Evolutionary conservation across 2,888 invertebrate genomes (phyloP), one percentile per base, ranked within the genome.

Genomic region (Parnassius smintheus): DNA sequence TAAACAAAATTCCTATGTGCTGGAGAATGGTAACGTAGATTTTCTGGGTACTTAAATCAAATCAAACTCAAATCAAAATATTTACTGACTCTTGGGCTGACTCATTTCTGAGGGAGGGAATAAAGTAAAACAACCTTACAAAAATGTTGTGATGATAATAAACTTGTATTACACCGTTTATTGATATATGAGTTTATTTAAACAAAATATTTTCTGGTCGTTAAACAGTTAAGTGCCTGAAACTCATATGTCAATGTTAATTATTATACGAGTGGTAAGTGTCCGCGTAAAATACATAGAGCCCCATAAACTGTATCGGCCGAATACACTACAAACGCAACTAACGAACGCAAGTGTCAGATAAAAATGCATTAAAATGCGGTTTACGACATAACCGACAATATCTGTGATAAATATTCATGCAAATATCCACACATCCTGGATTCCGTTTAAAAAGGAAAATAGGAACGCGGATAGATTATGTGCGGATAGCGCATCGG

Each of bases 391-490:
- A 76, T 76, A 76, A 81, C 82, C 82, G 82, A 80, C 85, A 77
- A 75, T 78, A 78, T 81, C 72, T 76, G 73, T 77, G 79, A 87
- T 91, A 89, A 90, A 91, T 91, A 91, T 90, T 88, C 87, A 89
- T 91, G 85, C 83, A 78, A 84, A 87, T 85, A 83, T 75, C 74
- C 80, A 72, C 69, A 82, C 90, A 90, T 91, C 91, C 91, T 91
- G 88, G 88, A 88, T 91, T 90, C 91, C 76, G 76, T 83, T 80
- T 83, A 91, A 86, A 85, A 84, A 86, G 88, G 88, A 87, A 88
- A 87, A 87, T 84, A 80, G 76, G 82, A 81, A 88, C 86, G 88
- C 85, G 84, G 68, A 65, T 75, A 77, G 86, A 85, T 87, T 86
- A 81, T 78, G 67, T 64, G 64, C 65, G 62, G 59, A 61, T 67